Evolutionary conservation across 2,888 invertebrate genomes (phyloP).

Genomic region (Hedya salicella): DNA sequence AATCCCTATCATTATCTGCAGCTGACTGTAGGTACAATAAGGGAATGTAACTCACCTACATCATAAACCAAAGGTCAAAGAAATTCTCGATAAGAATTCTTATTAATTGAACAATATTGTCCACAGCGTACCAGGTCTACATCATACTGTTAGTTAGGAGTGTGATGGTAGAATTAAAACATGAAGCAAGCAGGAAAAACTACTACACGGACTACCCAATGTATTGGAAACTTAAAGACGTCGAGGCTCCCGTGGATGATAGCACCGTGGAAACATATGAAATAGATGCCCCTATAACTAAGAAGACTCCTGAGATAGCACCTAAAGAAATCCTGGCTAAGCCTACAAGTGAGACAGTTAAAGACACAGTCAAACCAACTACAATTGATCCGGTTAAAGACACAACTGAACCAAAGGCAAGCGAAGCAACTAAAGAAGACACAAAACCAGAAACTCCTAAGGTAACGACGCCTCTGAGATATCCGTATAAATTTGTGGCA

Average conservation of each 20-base stretch:
- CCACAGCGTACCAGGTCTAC: slow-evolving; percentile 36
- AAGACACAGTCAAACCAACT: background rate
- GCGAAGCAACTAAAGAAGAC: background rate
- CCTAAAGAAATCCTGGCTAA: background rate
- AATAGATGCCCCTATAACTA: background rate
- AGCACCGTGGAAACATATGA: slow-evolving; percentile 8
- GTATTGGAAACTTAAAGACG: slow-evolving; percentile 11
- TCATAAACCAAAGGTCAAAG: no score
- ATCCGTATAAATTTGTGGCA: slow-evolving; percentile 38
- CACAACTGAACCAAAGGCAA: slow-evolving; percentile 6
- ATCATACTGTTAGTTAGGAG: slow-evolving; percentile 32
- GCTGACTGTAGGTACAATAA: no score
- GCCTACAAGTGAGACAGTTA: background rate
- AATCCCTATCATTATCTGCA: no score
- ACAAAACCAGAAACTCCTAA: slow-evolving; percentile 4
- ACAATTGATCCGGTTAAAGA: background rate
- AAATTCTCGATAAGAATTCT: background rate
- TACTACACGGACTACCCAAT: slow-evolving; percentile 12
- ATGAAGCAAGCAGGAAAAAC: background rate
- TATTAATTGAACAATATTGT: background rate
- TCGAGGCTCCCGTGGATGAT: slow-evolving; percentile 11
- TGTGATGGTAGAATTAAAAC: slow-evolving; percentile 27
- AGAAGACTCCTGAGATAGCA: background rate
- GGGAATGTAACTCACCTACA: no score
- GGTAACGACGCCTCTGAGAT: slow-evolving; percentile 12